Conservation (phyloP, 1,140 invertebrate species). For the Dendrolimus kikuchii region DNA sequence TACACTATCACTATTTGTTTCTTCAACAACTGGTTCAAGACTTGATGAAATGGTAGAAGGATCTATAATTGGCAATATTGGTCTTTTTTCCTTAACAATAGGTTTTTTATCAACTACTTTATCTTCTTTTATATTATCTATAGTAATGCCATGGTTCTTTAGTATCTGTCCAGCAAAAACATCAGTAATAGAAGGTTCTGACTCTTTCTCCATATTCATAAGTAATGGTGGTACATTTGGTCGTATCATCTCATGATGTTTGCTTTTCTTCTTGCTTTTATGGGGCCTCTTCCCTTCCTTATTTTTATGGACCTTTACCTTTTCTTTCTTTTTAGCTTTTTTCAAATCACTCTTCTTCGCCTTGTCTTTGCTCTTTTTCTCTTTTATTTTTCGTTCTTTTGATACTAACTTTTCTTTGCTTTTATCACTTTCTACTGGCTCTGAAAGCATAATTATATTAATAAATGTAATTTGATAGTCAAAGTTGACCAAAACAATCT, state of each 20-base stretch:
- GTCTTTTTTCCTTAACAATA: slow-evolving; percentile 44
- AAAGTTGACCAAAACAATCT: too few relatives aligned
- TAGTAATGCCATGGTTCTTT: slow-evolving; percentile 61
- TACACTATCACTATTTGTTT: slow-evolving; percentile 7
- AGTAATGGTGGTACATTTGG: slow-evolving; percentile 65
- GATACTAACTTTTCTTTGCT: slow-evolving; percentile 50
- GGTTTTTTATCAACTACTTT: slow-evolving; percentile 40
- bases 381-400: slow-evolving; percentile 50
- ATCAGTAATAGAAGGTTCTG: slow-evolving; percentile 74
- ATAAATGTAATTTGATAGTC: too few relatives aligned
- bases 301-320: slow-evolving; percentile 37
- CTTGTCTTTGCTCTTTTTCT: slow-evolving; percentile 60
- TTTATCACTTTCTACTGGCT: slow-evolving; percentile 40
- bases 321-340: slow-evolving; percentile 59
- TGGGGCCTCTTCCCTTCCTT: slow-evolving; percentile 52
- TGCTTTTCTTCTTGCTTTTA: slow-evolving; percentile 55
- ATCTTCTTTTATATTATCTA: slow-evolving; percentile 43
- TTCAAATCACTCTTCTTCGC: slow-evolving; percentile 50
- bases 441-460: slow-evolving; percentile 14
- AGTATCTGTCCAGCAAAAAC: slow-evolving; percentile 74
- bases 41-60: slow-evolving; percentile 51
- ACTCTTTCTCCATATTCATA: slow-evolving; percentile 69
- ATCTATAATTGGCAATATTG: slow-evolving; percentile 65
- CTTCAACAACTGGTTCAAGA: slow-evolving; percentile 13
- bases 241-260: slow-evolving; percentile 58